A percentile compares a stretch with the other conserved stretches of the same genome.
Evolutionary conservation across 2,888 invertebrate species (phyloP).

Genomic region (Cactoblastis cactorum): DNA sequence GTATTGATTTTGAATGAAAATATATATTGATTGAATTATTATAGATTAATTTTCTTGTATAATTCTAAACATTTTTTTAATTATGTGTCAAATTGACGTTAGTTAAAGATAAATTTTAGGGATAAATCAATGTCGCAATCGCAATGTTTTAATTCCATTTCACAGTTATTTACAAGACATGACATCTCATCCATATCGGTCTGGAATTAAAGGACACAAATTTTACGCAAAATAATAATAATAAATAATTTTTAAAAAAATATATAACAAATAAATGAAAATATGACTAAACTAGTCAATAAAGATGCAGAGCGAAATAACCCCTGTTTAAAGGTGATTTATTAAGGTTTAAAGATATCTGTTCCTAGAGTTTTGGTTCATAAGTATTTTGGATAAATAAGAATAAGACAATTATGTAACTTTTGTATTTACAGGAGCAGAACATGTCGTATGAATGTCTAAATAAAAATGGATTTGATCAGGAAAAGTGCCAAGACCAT

Average conservation of each 20-base stretch:
- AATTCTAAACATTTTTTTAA: no score
- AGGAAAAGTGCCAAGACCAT: slow-evolving; percentile 81
- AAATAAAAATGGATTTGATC: slow-evolving; percentile 82
- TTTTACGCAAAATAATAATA: neutral
- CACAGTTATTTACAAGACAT: no score
- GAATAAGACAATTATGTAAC: neutral
- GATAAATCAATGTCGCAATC: no score
- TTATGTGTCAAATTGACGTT: no score
- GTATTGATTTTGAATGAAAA: no score
- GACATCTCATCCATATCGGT: no score
- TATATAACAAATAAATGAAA: slow-evolving; percentile 14
- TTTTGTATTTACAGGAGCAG: slow-evolving; percentile 83
- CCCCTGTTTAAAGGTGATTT: slow-evolving; percentile 59
- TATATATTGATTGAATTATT: no score
- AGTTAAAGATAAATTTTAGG: no score
- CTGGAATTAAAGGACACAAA: neutral
- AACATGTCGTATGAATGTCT: slow-evolving; percentile 85
- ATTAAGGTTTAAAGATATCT: no score
- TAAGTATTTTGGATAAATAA: neutral
- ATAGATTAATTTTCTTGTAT: no score
- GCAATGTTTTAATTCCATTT: no score
- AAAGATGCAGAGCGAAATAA: slow-evolving; percentile 56
- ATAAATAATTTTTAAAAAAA: neutral
- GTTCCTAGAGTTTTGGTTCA: no score
- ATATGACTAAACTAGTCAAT: slow-evolving; percentile 50